Percentiles rank a stretch among this genome's conserved stretches.
Conservation (phyloP, 2,113 vertebrate species). For the Nothoprocta pentlandii region DNA sequence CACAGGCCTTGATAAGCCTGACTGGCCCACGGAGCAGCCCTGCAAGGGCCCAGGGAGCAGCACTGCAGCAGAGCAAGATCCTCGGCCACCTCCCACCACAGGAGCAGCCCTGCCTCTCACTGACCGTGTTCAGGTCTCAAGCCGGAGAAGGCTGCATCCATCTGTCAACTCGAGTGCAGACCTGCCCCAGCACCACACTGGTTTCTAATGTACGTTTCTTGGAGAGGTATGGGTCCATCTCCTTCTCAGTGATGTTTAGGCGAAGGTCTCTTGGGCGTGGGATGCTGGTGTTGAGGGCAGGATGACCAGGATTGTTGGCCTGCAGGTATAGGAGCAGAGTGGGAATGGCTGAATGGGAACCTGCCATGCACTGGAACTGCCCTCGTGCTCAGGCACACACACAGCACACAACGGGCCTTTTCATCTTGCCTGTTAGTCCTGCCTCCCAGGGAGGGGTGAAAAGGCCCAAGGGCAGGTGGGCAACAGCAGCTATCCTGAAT, state of each 20-base stretch:
- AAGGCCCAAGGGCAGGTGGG: conserved; percentile 61
- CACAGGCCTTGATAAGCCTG: no score
- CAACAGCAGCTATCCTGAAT: conserved; percentile 60
- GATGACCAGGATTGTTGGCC: neutral
- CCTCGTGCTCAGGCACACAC: conserved; percentile 4
- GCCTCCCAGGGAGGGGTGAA: neutral
- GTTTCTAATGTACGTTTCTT: neutral
- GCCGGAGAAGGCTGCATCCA: neutral
- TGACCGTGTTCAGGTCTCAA: neutral
- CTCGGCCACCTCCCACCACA: neutral
- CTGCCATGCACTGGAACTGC: neutral
- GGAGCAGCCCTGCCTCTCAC: neutral
- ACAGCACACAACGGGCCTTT: conserved; percentile 13
- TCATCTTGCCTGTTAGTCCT: conserved; percentile 33
- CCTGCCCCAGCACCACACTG: neutral
- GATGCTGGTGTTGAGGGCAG: neutral
- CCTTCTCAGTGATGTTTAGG: neutral
- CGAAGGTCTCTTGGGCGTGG: neutral
- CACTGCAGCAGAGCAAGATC: neutral
- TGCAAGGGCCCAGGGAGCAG: neutral
- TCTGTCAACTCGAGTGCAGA: no score
- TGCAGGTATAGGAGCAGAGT: fast-evolving
- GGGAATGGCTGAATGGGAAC: neutral
- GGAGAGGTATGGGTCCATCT: neutral
- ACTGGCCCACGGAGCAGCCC: no score